These are phyloP conservation scores for Calidris pygmaea DNA, from an alignment of 2,113 vertebrate genomes.

Conservation along the genomic window DNA sequence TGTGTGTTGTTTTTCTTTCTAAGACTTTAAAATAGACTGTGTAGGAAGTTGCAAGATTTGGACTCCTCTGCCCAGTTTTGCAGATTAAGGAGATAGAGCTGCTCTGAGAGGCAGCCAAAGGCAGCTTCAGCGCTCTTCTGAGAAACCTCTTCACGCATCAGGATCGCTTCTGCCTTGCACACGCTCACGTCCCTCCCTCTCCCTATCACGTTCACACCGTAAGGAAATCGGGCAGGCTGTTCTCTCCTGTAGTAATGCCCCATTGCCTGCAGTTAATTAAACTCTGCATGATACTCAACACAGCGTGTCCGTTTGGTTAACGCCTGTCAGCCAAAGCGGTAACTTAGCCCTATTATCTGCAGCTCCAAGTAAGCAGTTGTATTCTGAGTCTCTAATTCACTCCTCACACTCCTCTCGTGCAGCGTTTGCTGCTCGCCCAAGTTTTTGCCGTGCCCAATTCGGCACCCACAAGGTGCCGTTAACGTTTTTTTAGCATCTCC, in stretches of 20 bases:
- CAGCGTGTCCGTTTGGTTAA: not conserved
- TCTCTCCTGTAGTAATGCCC: not conserved
- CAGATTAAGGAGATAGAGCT: not conserved
- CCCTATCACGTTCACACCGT: not conserved
- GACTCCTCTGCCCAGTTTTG: not conserved
- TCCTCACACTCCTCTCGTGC: not conserved
- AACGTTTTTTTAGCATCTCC: not conserved
- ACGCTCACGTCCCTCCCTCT: not conserved
- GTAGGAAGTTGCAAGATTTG: conserved; percentile 25
- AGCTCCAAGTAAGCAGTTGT: not conserved
- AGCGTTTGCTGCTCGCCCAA: not conserved
- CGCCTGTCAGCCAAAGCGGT: not conserved
- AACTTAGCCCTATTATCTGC: not conserved
- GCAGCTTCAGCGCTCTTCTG: not conserved
- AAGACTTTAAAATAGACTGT: not conserved
- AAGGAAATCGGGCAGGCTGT: not conserved
- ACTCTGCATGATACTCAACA: not conserved
- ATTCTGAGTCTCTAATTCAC: not conserved
- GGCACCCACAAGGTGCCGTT: not conserved
- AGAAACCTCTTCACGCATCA: not conserved
- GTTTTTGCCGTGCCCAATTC: not conserved
- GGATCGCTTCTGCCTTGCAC: not conserved
- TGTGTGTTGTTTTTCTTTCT: not conserved
- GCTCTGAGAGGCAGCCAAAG: not conserved
- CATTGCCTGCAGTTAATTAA: not conserved